These are phyloP conservation scores for Labeo rohita DNA, from an alignment of 2,113 vertebrate genomes.

Conservation along the genomic window DNA sequence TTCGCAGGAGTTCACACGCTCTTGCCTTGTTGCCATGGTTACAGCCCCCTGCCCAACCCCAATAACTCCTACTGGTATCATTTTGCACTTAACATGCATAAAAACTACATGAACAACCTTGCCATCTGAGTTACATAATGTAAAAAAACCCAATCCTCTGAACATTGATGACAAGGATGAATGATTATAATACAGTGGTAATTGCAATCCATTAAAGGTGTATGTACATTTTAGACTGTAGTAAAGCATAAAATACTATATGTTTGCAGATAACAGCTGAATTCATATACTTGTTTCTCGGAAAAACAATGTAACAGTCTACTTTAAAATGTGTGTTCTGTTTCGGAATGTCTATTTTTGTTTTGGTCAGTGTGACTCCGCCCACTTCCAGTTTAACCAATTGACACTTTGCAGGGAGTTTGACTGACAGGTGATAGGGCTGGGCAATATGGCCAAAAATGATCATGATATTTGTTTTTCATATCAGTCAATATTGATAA, in stretches of 20 bases:
- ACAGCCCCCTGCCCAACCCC: slow-evolving; percentile 36
- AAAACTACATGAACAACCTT: neutral
- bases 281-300: too few species aligned
- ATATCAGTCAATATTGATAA: too few species aligned
- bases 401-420: too few species aligned
- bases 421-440: too few species aligned
- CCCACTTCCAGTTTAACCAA: neutral
- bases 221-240: too few species aligned
- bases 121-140: neutral
- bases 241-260: too few species aligned
- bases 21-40: slow-evolving; percentile 52
- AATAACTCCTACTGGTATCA: slow-evolving; percentile 5
- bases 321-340: neutral
- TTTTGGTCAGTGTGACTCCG: neutral
- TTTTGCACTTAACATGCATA: neutral
- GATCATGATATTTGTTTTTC: too few species aligned
- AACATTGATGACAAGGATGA: neutral
- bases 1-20: slow-evolving; percentile 16
- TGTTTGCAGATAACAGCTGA: too few species aligned
- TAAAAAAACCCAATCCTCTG: neutral
- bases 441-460: too few species aligned
- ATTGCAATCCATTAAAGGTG: neutral
- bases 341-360: neutral
- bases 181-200: neutral
- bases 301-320: too few species aligned